Base-by-base conservation (phyloP, 2,888 invertebrate species). In the Cetonia aurata region DNA sequence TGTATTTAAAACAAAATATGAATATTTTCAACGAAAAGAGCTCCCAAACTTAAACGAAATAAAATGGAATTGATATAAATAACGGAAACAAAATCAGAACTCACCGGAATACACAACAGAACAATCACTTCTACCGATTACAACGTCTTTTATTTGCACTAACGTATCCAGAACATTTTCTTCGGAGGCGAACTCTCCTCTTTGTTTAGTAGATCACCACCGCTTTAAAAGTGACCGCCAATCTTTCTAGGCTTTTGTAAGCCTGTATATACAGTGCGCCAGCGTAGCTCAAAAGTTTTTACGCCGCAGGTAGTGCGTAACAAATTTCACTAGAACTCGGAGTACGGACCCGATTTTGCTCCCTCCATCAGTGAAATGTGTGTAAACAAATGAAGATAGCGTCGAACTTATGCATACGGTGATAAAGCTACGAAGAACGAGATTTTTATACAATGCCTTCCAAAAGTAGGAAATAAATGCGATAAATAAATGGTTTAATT, bases 241-340 rank as follows among this genome's bases (percentile, higher is more conserved):
- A 37, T 68, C 53, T 42, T 67, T 42, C 56, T 72, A 70, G 33
- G 70, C 72, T 72, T 72, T 72, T 65, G 72, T 70, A 70, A 59
- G 68, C 56, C 55, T 70, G 60, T 60, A 46, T 62, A 48, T 42
- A 17, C 50, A 17, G 6, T n/a, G 25, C 56, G 50, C 15, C 70
- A 72, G 70, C 62, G 70, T 42, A 44, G 50, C 70, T 69, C 67
- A 72, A 72, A 70, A 67, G 67, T 66, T 67, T 65, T 37, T 37
- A 8, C 8, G 37, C 37, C 37, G n/a, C n/a, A 37, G 37, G 37
- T 10, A 10, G 2, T 1, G 9, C 8, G 37, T 37, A 37, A 6
- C 3, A 25, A 25, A 25, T 25, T 25, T 25, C 10, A 37, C 4
- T 37, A 37, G 37, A 8, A 37, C 37, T 37, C 37, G 37, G 3